Base-by-base conservation (phyloP, 1,140 invertebrate genomes). In the Nasonia vitripennis region DNA sequence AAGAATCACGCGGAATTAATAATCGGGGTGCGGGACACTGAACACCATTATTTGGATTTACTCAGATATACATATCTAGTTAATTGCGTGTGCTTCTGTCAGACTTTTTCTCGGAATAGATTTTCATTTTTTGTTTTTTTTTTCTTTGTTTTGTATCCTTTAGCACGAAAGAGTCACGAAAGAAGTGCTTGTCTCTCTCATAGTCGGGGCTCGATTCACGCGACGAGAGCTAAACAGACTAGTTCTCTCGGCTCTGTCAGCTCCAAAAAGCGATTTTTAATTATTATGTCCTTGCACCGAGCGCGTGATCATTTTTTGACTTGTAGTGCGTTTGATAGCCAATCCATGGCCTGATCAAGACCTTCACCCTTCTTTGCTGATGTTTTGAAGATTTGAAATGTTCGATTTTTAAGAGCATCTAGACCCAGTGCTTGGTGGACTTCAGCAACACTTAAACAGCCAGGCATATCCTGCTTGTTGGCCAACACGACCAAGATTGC, bases 381-480 rank as follows among this genome's bases (percentile, higher is more conserved):
- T 23, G 99, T 99, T 94, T 99, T 99, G 92, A 99, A 99, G 90
- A 99, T 99, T 95, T 99, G 99, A 94, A 99, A 99, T 90, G 98
- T 99, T 93, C 99, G 95, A 94, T 98, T 99, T 93, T 98, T 98
- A 12, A 99, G 94, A 31, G 97, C 96, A 88, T 99, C 98, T 80
- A 99, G 94, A 12, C 99, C 99, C 68, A 99, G 94, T 0, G 98
- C 98, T 93, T 98, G 98, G 91, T 99, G 98, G 27, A 99, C 98
- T 93, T 99, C 99, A 0, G 98, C 97, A 0, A 99, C 97, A 79
- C 97, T 98, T 95, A 99, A 96, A 90, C 98, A 98, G 45, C 98
- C 98, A 80, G 98, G 97, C 95, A 99, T 98, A 92, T 99, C 99
- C 93, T 99, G 99, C 94, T 99, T 99, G 92, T 99, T 99, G n/a